Conservation (phyloP, 2,797 vertebrate genomes). For the Tapirus indicus region DNA sequence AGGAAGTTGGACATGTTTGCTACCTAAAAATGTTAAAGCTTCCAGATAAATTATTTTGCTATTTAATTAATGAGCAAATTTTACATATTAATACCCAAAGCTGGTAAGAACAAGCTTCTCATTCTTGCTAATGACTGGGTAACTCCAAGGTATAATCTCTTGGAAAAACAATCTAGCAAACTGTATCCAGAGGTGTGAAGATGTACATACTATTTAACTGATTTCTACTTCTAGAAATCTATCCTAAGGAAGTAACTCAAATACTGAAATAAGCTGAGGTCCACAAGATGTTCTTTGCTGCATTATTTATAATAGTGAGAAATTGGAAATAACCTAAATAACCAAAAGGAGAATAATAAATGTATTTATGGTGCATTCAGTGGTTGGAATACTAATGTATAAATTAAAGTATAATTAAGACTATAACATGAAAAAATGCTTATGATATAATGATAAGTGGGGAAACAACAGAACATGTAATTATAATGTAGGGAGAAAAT, state of each 20-base stretch:
- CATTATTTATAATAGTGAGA: constrained; percentile 36
- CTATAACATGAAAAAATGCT: neutral
- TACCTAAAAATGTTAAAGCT: constrained; percentile 46
- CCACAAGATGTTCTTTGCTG: neutral
- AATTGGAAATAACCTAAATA: neutral
- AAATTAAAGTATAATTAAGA: constrained; percentile 23
- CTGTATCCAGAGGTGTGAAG: neutral
- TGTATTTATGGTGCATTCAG: neutral
- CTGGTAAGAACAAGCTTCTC: constrained; percentile 40
- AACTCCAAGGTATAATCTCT: constrained; percentile 45
- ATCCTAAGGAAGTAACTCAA: constrained; percentile 7
- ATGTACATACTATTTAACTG: neutral
- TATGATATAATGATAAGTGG: neutral
- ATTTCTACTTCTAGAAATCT: constrained; percentile 34
- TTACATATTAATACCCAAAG: constrained; percentile 29
- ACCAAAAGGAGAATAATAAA: neutral
- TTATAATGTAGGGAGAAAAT: neutral
- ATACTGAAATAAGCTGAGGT: neutral
- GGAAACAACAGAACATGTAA: neutral
- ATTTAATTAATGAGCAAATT: constrained; percentile 52
- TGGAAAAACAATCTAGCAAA: constrained; percentile 52
- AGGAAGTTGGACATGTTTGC: neutral
- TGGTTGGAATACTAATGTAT: neutral
- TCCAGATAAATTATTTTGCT: constrained; percentile 51
- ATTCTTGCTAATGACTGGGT: constrained; percentile 45